Conservation (phyloP, 2,797 vertebrate genomes). For the Lagocephalus sceleratus region DNA sequence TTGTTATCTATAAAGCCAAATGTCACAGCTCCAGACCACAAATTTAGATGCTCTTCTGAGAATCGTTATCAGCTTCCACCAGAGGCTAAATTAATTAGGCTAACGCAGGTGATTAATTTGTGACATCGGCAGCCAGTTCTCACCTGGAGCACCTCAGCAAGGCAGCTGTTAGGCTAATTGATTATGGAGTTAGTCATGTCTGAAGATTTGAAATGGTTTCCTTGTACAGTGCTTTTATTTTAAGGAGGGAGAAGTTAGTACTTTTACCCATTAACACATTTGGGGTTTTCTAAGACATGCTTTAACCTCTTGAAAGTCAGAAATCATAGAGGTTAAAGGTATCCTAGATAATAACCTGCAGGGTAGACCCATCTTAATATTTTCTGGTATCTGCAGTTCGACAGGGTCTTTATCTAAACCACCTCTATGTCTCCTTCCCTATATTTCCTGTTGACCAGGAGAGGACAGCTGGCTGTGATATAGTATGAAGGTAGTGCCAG, state of each 20-base stretch:
- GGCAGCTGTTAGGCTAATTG: constrained; percentile 66
- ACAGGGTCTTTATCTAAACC: constrained; percentile 47
- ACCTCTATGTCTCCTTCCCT: constrained; percentile 20
- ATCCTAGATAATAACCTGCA: constrained; percentile 48
- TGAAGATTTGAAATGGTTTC: constrained; percentile 38
- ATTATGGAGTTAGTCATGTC: constrained; percentile 48
- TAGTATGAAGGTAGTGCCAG: constrained; percentile 29
- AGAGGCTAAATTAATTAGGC: constrained; percentile 69
- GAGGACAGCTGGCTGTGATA: constrained; percentile 46
- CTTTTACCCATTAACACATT: neutral
- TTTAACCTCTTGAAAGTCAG: constrained; percentile 23
- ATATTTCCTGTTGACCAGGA: constrained; percentile 24
- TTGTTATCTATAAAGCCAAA: constrained; percentile 51
- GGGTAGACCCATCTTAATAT: constrained; percentile 29
- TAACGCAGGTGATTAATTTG: constrained; percentile 67
- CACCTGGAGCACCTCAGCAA: constrained; percentile 65
- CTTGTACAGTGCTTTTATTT: constrained; percentile 4
- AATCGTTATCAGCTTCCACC: constrained; percentile 58
- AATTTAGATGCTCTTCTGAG: constrained; percentile 57
- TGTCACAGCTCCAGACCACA: constrained; percentile 60
- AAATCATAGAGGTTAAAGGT: constrained; percentile 41
- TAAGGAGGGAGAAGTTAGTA: no score
- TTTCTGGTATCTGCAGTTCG: constrained; percentile 43
- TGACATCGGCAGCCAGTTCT: constrained; percentile 62
- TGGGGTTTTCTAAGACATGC: no score